Conservation (phyloP, 2,888 invertebrate species). For the Andrena bucephala region DNA sequence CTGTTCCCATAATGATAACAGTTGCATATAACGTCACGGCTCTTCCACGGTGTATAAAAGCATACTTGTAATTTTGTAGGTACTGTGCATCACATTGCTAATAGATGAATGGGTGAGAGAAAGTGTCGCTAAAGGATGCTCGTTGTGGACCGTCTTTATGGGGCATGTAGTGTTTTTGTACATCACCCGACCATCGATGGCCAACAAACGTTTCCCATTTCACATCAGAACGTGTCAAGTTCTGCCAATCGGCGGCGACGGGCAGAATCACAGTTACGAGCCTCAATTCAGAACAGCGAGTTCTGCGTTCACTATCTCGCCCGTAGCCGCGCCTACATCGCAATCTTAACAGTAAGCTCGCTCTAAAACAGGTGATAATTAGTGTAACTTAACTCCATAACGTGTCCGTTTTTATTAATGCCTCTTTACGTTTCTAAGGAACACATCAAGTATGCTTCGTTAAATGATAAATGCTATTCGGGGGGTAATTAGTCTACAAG, state of each 20-base stretch:
- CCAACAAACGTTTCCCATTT: conserved; percentile 80
- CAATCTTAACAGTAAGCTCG: conserved; percentile 38
- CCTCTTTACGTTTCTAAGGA: conserved; percentile 4
- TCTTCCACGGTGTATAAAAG: conserved; percentile 22
- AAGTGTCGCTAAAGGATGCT: conserved; percentile 87
- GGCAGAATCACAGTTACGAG: conserved; percentile 79
- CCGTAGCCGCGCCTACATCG: conserved; percentile 37
- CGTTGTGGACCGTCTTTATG: conserved; percentile 77
- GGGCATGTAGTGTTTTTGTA: conserved; percentile 80
- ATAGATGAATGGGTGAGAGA: conserved; percentile 93
- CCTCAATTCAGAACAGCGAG: conserved; percentile 69
- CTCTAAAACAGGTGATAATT: conserved; percentile 27
- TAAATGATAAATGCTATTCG: background rate
- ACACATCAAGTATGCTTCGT: background rate
- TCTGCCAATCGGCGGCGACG: conserved; percentile 76
- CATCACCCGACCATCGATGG: conserved; percentile 78
- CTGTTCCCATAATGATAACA: conserved; percentile 8
- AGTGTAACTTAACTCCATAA: background rate
- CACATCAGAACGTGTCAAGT: conserved; percentile 82
- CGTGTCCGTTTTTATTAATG: conserved; percentile 2
- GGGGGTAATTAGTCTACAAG: conserved; percentile 8
- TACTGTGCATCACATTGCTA: conserved; percentile 88
- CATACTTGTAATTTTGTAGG: conserved; percentile 83
- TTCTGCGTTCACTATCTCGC: conserved; percentile 76
- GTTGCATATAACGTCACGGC: conserved; percentile 5